phyloP scores from a whole-genome alignment of 2,113 vertebrate species.

The Phalacrocorax pelagicus region DNA sequence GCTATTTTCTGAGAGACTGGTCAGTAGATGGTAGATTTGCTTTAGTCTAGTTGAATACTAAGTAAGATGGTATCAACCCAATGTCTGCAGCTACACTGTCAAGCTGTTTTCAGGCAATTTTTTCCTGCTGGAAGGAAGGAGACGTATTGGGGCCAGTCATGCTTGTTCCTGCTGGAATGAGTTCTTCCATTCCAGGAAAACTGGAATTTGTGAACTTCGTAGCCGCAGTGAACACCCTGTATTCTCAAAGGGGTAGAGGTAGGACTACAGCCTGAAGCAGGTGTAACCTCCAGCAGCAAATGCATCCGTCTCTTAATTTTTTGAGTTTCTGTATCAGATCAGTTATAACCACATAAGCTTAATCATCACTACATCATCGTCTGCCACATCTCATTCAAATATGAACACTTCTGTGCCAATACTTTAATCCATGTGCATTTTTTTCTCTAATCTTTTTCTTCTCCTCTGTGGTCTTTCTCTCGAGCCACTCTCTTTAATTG shows the following conservation, averaged over 20 bases:
- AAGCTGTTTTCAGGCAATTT: background rate
- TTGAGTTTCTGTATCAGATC: background rate
- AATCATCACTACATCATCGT: background rate
- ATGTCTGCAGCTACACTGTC: background rate
- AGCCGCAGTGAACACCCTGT: background rate
- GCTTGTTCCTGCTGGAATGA: background rate
- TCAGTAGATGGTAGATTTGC: background rate
- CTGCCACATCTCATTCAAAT: background rate
- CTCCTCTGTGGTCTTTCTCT: background rate
- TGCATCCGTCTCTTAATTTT: background rate
- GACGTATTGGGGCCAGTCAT: background rate
- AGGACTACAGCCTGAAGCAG: background rate
- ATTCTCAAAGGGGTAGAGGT: background rate
- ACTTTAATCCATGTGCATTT: background rate
- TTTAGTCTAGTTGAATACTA: background rate
- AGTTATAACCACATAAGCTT: background rate
- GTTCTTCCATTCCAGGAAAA: background rate
- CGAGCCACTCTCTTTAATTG: background rate
- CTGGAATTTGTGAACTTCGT: background rate
- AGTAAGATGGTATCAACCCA: background rate
- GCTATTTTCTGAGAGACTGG: background rate
- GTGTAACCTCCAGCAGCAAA: background rate
- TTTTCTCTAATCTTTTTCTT: background rate
- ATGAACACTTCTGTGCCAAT: background rate
- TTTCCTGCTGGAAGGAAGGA: background rate